phyloP scores from a whole-genome alignment of 30 jellyfish, hydroid and myxozoan genomes.

The Chironex yamaguchii region DNA sequence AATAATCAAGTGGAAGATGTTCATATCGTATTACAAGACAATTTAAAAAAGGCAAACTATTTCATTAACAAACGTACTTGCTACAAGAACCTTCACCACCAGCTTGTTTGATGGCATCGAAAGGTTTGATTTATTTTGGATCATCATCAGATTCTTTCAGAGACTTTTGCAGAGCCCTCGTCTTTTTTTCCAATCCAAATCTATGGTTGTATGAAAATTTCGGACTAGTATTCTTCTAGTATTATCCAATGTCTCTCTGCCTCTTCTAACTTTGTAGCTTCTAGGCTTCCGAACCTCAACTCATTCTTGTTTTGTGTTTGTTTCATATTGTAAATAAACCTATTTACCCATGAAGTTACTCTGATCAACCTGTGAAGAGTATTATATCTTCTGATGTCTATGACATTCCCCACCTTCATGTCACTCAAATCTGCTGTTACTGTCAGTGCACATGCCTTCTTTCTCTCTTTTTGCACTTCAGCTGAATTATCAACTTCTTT shows the following conservation, averaged over 20 bases:
- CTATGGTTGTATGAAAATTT: too few species aligned
- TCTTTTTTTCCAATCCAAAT: too few species aligned
- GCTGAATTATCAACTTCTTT: not conserved
- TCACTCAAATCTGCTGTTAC: not conserved
- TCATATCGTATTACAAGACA: too few species aligned
- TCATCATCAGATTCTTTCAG: too few species aligned
- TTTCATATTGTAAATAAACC: constrained; percentile 1
- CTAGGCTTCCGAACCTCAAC: not conserved
- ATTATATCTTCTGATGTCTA: constrained; percentile 12
- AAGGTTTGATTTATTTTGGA: too few species aligned
- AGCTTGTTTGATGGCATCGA: too few species aligned
- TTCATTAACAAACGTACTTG: too few species aligned
- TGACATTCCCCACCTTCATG: constrained; percentile 1
- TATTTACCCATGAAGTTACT: constrained; percentile 16
- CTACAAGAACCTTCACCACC: too few species aligned
- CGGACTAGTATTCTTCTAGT: too few species aligned
- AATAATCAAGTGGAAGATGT: too few species aligned
- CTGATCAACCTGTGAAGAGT: not conserved
- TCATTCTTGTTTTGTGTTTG: not conserved
- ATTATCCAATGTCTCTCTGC: constrained; percentile 26
- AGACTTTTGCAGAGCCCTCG: too few species aligned
- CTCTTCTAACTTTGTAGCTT: not conserved
- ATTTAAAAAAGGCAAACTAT: too few species aligned
- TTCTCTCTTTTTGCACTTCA: constrained; percentile 20
- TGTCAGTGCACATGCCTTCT: constrained; percentile 20